These are phyloP conservation scores for Spisula solida DNA, from an alignment of 2,888 invertebrate species.

Conservation along the genomic window DNA sequence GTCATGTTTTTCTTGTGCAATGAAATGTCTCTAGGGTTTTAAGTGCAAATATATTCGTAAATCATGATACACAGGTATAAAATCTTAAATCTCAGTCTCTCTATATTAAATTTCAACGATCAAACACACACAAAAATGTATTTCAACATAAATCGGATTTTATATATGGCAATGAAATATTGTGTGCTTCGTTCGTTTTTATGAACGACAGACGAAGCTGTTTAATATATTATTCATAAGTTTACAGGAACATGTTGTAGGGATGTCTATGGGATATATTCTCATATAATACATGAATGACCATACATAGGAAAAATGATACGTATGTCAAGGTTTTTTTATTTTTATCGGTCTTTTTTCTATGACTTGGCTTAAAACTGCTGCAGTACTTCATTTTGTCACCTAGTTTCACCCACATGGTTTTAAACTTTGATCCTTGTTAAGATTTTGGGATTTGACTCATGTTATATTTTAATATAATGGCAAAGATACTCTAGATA, in stretches of 20 bases:
- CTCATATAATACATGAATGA: neutral
- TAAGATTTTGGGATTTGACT: neutral
- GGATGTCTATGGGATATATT: neutral
- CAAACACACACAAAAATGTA: neutral
- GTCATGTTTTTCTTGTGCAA: neutral
- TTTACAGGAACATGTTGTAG: neutral
- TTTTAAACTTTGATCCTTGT: neutral
- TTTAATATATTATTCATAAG: neutral
- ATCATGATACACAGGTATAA: neutral
- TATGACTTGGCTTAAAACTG: neutral
- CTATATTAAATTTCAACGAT: neutral
- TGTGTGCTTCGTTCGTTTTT: neutral
- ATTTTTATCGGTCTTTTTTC: neutral
- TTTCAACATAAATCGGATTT: slow-evolving; percentile 4
- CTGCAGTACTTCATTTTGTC: slow-evolving; percentile 5
- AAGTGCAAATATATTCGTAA: neutral
- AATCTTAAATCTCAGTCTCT: neutral
- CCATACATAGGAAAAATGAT: neutral
- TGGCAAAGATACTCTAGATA: neutral
- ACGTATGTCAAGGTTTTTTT: neutral
- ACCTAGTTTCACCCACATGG: neutral
- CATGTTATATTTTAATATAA: neutral
- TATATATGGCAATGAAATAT: neutral
- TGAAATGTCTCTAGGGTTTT: neutral
- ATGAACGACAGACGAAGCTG: neutral